phyloP scores from a whole-genome alignment of 2,113 vertebrate species.

The Malurus melanocephalus region DNA sequence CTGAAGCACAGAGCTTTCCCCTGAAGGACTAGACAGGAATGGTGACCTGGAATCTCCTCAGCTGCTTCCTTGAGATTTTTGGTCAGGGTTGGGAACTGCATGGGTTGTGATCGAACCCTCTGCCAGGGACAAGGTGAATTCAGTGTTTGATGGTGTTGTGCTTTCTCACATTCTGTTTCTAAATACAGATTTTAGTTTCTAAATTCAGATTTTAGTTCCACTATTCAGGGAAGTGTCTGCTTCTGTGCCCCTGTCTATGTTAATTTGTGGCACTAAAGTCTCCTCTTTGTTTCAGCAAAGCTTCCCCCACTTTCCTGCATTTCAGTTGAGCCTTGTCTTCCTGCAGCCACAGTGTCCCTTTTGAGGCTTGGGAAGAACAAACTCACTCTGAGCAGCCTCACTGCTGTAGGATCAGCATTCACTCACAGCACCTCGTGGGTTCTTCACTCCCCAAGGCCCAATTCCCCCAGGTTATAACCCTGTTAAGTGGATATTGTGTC shows the following conservation, averaged over 20 bases:
- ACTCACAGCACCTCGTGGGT: neutral
- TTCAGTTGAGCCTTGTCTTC: neutral
- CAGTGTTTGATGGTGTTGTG: fast-evolving
- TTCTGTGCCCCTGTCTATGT: fast-evolving
- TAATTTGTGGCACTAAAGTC: neutral
- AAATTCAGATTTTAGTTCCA: neutral
- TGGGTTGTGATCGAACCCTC: neutral
- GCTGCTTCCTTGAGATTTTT: neutral
- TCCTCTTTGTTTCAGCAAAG: neutral
- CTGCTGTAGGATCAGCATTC: neutral
- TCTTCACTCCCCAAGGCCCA: neutral
- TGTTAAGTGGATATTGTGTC: neutral
- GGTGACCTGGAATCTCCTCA: neutral
- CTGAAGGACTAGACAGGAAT: neutral
- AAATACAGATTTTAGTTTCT: neutral
- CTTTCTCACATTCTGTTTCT: neutral
- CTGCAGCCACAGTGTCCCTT: neutral
- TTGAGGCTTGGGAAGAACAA: neutral
- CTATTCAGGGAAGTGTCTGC: neutral
- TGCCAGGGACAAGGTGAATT: neutral
- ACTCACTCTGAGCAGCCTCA: neutral
- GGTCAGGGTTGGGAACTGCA: neutral
- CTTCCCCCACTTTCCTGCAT: neutral
- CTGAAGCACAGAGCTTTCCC: neutral
- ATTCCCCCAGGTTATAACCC: neutral